Conservation (phyloP, 2,113 vertebrate genomes). For the Mesembrinibis cayennensis region DNA sequence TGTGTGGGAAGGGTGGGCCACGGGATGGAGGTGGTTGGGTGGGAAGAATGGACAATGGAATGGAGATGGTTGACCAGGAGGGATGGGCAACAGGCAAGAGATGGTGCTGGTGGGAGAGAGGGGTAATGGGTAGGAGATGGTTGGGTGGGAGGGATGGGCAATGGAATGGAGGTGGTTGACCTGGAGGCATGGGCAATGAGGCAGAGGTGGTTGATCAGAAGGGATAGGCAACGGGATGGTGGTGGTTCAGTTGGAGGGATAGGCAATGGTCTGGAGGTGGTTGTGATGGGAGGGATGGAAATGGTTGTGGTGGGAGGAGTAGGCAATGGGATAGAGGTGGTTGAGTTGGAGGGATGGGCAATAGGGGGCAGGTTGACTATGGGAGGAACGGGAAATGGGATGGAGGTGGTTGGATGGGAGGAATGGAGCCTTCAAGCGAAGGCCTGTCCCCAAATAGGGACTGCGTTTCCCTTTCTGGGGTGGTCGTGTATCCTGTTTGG, state of each 20-base stretch:
- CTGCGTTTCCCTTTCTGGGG: background rate
- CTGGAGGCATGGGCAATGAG: background rate
- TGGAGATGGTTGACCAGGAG: background rate
- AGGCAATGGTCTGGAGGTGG: background rate
- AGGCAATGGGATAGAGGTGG: background rate
- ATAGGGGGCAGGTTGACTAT: background rate
- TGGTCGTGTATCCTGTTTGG: accelerated
- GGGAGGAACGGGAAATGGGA: accelerated
- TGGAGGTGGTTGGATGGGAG: background rate
- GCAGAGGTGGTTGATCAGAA: background rate
- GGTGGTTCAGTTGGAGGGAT: background rate
- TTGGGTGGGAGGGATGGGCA: background rate
- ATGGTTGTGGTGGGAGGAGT: background rate
- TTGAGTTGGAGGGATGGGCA: background rate
- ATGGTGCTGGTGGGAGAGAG: background rate
- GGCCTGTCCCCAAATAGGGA: background rate
- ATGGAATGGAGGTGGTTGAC: accelerated
- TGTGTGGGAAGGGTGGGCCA: background rate
- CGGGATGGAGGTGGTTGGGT: background rate
- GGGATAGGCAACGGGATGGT: no score
- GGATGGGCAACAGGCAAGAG: background rate
- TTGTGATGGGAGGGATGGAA: background rate
- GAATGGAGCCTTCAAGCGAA: background rate
- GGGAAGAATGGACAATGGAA: background rate
- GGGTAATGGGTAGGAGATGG: background rate